phyloP scores from a whole-genome alignment of 1,140 invertebrate species.

The Drosophila lini region DNA sequence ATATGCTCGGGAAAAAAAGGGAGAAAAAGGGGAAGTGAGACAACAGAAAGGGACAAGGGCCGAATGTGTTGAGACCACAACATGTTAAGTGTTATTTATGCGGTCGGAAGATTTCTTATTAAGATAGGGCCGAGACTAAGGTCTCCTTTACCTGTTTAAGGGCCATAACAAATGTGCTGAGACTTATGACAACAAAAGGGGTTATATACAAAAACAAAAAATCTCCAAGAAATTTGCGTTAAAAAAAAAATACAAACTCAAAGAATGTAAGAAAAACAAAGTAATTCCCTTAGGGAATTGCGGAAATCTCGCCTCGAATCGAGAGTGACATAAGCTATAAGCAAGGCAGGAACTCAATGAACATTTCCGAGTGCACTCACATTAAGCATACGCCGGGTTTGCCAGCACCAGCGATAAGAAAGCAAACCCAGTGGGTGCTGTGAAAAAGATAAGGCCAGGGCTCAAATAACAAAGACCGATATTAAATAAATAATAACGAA shows the following conservation, averaged over 20 bases:
- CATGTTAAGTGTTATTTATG: constrained; percentile 78
- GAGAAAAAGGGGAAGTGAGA: constrained; percentile 23
- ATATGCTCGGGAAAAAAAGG: constrained; percentile 6
- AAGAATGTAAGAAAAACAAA: constrained; percentile 6
- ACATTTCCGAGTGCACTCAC: constrained; percentile 47
- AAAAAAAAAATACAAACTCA: not conserved
- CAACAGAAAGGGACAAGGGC: constrained; percentile 48
- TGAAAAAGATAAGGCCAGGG: constrained; percentile 33
- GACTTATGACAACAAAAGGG: constrained; percentile 67
- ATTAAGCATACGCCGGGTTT: constrained; percentile 33
- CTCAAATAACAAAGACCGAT: constrained; percentile 48
- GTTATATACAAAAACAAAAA: constrained; percentile 3
- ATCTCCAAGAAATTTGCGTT: constrained; percentile 13
- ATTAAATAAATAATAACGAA: constrained; percentile 40
- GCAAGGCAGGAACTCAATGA: constrained; percentile 41
- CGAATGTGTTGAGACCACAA: constrained; percentile 50
- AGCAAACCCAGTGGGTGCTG: constrained; percentile 9
- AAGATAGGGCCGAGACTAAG: constrained; percentile 64
- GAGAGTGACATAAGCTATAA: constrained; percentile 18
- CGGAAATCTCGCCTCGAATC: constrained; percentile 25
- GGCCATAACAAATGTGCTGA: constrained; percentile 46
- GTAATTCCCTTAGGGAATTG: constrained; percentile 24
- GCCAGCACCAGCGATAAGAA: constrained; percentile 35
- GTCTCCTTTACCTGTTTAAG: constrained; percentile 44
- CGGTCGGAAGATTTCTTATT: constrained; percentile 72